phyloP scores from a whole-genome alignment of 2,113 vertebrate genomes.

The Myrmecophaga tridactyla region DNA sequence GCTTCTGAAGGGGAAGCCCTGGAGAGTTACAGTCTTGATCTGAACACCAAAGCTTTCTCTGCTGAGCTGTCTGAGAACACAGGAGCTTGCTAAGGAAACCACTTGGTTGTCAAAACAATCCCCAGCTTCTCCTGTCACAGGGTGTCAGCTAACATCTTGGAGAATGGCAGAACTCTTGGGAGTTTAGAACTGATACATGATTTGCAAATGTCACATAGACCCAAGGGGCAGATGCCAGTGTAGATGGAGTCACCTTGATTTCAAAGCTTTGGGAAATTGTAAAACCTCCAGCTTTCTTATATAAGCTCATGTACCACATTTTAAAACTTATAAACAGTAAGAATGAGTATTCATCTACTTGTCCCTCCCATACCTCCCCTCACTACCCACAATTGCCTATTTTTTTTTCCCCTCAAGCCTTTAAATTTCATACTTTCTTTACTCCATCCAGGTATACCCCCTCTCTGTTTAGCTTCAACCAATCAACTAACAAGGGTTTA shows the following conservation, averaged over 20 bases:
- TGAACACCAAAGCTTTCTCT: background rate
- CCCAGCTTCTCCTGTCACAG: background rate
- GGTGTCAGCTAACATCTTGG: slow-evolving; percentile 29
- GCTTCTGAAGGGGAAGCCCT: background rate
- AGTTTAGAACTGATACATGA: background rate
- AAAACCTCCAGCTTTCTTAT: background rate
- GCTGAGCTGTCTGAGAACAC: background rate
- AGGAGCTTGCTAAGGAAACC: slow-evolving; percentile 40
- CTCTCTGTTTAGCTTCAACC: background rate
- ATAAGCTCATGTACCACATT: background rate
- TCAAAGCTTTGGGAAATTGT: slow-evolving; percentile 33
- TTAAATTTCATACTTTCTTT: background rate
- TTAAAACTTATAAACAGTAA: slow-evolving; percentile 19
- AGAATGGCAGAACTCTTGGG: background rate
- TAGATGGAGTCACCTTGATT: background rate
- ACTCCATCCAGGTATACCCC: background rate
- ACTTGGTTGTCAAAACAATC: slow-evolving; percentile 60
- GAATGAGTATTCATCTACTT: background rate
- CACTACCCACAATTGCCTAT: background rate
- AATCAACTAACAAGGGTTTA: background rate
- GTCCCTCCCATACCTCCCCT: background rate
- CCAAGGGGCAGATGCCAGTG: background rate
- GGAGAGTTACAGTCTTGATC: background rate
- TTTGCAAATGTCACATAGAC: slow-evolving; percentile 47
- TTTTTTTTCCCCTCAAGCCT: background rate